These are phyloP conservation scores for Elaphurus davidianus DNA, from an alignment of 2,113 vertebrate species.

Conservation along the genomic window DNA sequence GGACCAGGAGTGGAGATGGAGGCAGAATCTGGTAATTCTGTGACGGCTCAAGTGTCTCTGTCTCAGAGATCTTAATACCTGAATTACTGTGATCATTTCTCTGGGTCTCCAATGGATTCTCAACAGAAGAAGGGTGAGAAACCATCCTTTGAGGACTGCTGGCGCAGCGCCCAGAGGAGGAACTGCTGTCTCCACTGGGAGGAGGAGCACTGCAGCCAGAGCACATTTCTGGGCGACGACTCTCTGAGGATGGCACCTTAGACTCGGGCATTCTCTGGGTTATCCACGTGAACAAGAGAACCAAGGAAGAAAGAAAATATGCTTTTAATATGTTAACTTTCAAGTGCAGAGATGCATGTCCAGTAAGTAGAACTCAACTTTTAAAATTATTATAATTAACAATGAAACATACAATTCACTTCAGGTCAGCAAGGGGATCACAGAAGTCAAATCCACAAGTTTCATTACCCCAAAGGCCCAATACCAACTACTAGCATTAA, in stretches of 20 bases:
- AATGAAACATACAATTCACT: conserved; percentile 57
- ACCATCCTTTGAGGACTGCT: conserved; percentile 72
- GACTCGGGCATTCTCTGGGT: conserved; percentile 74
- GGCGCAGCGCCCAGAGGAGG: conserved; percentile 68
- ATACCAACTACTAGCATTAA: conserved; percentile 13
- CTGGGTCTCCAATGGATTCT: conserved; percentile 65
- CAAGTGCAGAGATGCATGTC: conserved; percentile 73
- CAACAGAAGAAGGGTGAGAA: conserved; percentile 66
- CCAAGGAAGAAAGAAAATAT: conserved; percentile 75
- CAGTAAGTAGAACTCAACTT: conserved; percentile 72
- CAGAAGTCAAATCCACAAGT: conserved; percentile 35
- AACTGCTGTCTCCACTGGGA: conserved; percentile 65
- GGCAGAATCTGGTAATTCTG: conserved; percentile 55
- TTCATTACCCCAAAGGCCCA: conserved; percentile 41
- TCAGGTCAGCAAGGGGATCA: conserved; percentile 22
- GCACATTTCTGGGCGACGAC: conserved; percentile 72
- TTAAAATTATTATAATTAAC: conserved; percentile 58
- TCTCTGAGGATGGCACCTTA: conserved; percentile 73
- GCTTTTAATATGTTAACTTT: conserved; percentile 75
- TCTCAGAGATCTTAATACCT: conserved; percentile 59
- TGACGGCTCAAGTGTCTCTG: conserved; percentile 59
- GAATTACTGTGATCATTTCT: conserved; percentile 66
- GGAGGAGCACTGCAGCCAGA: conserved; percentile 71
- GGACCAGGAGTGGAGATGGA: conserved; percentile 53
- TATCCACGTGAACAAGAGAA: conserved; percentile 76